phyloP scores from a whole-genome alignment of 1,140 invertebrate genomes.

The Ridgeia piscesae region DNA sequence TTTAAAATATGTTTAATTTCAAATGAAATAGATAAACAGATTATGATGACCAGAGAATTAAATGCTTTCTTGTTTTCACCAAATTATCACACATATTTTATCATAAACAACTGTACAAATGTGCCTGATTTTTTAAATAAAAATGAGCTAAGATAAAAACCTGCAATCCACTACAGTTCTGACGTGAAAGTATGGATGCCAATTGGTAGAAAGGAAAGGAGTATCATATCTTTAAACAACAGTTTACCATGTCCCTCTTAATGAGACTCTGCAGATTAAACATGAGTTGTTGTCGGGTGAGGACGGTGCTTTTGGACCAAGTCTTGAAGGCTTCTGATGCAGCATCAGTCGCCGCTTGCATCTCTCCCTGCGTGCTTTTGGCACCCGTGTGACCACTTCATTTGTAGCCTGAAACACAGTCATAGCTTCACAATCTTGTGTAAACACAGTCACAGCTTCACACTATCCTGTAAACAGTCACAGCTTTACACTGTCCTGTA shows the following conservation, averaged over 20 bases:
- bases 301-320: slow-evolving; percentile 90
- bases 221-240: not conserved
- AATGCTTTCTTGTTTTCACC: not conserved
- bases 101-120: not conserved
- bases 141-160: not conserved
- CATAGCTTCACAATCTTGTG: not conserved
- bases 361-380: slow-evolving; percentile 85
- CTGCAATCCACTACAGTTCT: not conserved
- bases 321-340: slow-evolving; percentile 79
- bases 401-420: slow-evolving; percentile 63
- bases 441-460: not conserved
- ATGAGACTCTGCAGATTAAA: slow-evolving; percentile 84
- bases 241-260: slow-evolving; percentile 71
- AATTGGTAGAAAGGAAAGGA: not conserved
- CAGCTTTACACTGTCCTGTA: not conserved
- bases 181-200: not conserved
- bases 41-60: not conserved
- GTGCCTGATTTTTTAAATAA: not conserved
- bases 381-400: slow-evolving; percentile 77
- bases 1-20: no score
- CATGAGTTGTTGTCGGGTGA: slow-evolving; percentile 94
- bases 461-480: not conserved
- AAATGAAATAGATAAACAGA: not conserved
- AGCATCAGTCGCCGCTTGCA: slow-evolving; percentile 85
- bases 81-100: not conserved